A percentile compares a stretch with the other conserved stretches of the same genome.
phyloP scores from a whole-genome alignment of 2,888 invertebrate species.

The Lithodes maja region DNA sequence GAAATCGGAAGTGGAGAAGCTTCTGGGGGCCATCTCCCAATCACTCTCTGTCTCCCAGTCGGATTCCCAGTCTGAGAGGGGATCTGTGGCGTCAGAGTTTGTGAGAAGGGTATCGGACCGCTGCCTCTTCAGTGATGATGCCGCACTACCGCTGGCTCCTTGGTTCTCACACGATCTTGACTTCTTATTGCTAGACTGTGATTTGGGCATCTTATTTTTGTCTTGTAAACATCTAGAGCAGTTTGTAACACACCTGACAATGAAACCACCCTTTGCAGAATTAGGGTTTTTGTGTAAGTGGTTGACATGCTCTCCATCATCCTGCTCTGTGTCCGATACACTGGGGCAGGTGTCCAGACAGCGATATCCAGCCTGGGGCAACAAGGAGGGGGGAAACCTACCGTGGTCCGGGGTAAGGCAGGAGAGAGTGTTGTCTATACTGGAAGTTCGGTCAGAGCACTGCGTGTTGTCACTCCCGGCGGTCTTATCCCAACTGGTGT shows the following conservation, averaged over 20 bases:
- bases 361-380: background rate
- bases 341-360: constrained; percentile 2
- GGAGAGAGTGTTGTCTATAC: background rate
- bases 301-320: background rate
- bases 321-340: background rate
- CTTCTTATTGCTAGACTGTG: background rate
- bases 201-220: background rate
- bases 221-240: background rate
- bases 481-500: background rate
- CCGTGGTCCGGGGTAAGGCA: background rate
- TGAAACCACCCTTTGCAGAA: background rate
- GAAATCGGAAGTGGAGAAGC: background rate
- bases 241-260: background rate
- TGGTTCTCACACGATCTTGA: background rate
- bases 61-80: background rate
- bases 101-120: background rate
- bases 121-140: background rate
- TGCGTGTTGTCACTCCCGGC: background rate
- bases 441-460: background rate
- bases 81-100: background rate
- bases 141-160: background rate
- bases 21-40: background rate
- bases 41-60: constrained; percentile 5
- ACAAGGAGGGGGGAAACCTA: background rate
- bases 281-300: background rate